phyloP scores from a whole-genome alignment of 2,797 vertebrate genomes.

The Pseudomugil tenellus region DNA sequence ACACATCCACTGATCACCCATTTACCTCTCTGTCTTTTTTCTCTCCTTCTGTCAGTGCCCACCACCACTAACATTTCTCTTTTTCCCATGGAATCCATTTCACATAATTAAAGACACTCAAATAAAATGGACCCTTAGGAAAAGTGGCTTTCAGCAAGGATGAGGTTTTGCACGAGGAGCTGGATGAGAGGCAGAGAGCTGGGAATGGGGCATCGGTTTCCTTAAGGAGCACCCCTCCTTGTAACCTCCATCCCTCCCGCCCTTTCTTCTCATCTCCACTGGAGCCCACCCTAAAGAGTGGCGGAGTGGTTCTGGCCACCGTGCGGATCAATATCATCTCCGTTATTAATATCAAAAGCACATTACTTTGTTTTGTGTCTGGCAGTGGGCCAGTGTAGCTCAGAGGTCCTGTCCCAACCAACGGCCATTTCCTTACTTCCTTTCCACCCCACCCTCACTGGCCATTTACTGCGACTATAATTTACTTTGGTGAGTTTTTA shows the following conservation, averaged over 20 bases:
- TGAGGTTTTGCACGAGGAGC: constrained; percentile 67
- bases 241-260: constrained; percentile 52
- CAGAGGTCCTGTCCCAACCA: constrained; percentile 69
- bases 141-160: constrained; percentile 92
- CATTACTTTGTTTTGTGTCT: constrained; percentile 98
- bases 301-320: constrained; percentile 81
- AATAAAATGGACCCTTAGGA: constrained; percentile 95
- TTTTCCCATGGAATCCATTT: constrained; percentile 89
- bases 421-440: constrained; percentile 74
- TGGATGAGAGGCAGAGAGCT: constrained; percentile 73
- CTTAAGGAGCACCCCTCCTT: constrained; percentile 84
- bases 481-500: constrained; percentile 99
- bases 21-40: constrained; percentile 34
- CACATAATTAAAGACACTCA: constrained; percentile 95
- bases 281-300: constrained; percentile 66
- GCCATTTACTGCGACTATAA: constrained; percentile 96
- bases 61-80: constrained; percentile 67
- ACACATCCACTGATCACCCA: constrained; percentile 45
- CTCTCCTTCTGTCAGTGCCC: constrained; percentile 59
- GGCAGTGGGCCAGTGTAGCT: constrained; percentile 86
- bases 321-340: constrained; percentile 95
- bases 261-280: constrained; percentile 40
- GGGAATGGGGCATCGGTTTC: constrained; percentile 84
- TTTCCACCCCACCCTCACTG: constrained; percentile 79
- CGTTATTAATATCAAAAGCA: constrained; percentile 99